Evolutionary conservation across 2,113 vertebrate genomes (phyloP), one percentile per base, ranked within the genome.

Genomic region (Serilophus lunatus): DNA sequence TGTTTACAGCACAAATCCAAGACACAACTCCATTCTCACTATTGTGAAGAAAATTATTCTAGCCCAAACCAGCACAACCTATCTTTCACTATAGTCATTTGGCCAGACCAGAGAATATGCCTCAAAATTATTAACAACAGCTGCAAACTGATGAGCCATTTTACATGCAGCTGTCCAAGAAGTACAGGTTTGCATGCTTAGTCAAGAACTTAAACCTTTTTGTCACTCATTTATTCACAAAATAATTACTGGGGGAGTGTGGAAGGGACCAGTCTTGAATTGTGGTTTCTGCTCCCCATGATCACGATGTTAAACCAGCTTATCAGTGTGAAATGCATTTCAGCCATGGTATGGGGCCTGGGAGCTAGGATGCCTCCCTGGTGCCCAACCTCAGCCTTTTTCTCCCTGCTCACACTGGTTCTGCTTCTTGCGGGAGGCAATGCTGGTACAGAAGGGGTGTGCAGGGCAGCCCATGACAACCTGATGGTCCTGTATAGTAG

Each of bases 381-480:
- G 16, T n/a, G 22, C 36, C 35, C 1, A 6, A 13, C 20, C 20
- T 54, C n/a, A 88, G 36, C 28, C 33, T 31, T 31, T 40, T 33
- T 4, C 4, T 11, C 25, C 6, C 19, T 65, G 17, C 36, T 79
- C 36, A 40, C 45, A 26, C 22, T 24, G 10, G 9, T 82, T 6
- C 42, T 0, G 0, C 22, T 19, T 92, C 15, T 63, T 63, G 18
- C 35, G 5, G 3, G 70, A 35, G 47, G 7, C 51, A 66, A 2
- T 23, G 40, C 10, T 1, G 3, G 5, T 0, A 0, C 54, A 31
- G 51, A 60, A 16, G 7, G 29, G 26, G 9, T 33, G 31, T 5
- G 9, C 0, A 3, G 20, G 44, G 31, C 9, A 16, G 28, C 15
- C 50, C 19, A 6, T 24, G 61, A 22, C 8, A 51, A 9, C 7